Percentiles rank a stretch among this genome's conserved stretches.
Conservation (phyloP, 2,113 vertebrate species). For the Acrocephalus arundinaceus region DNA sequence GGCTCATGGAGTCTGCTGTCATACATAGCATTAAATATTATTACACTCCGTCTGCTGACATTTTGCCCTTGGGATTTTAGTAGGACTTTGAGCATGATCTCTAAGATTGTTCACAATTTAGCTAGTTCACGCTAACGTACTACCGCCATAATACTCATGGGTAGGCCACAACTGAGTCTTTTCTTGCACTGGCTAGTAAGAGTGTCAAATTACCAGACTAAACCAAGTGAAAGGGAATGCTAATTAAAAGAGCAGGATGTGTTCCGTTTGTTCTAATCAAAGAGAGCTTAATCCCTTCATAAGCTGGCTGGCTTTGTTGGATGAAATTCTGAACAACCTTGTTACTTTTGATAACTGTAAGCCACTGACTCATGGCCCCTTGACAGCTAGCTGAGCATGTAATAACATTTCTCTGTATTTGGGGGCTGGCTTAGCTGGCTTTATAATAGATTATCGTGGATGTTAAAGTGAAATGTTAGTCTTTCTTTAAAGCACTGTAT, state of each 20-base stretch:
- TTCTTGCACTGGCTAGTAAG: constrained; percentile 44
- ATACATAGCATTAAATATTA: constrained; percentile 51
- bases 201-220: constrained; percentile 65
- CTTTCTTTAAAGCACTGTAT: constrained; percentile 77
- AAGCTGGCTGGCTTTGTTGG: constrained; percentile 79
- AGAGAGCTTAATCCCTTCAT: constrained; percentile 80
- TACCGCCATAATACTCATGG: not conserved
- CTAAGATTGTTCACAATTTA: constrained; percentile 32
- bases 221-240: constrained; percentile 62
- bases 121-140: not conserved
- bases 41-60: constrained; percentile 57
- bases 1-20: constrained; percentile 43
- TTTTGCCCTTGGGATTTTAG: constrained; percentile 52
- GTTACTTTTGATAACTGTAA: constrained; percentile 85
- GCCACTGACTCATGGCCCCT: constrained; percentile 81
- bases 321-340: constrained; percentile 82
- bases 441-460: constrained; percentile 83
- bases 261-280: constrained; percentile 82
- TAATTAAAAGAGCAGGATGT: constrained; percentile 79
- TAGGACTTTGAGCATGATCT: constrained; percentile 53
- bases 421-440: constrained; percentile 82
- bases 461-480: constrained; percentile 84
- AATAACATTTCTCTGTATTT: constrained; percentile 85
- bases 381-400: constrained; percentile 82
- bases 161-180: constrained; percentile 22